phyloP scores from a whole-genome alignment of 2,888 invertebrate species.

The Oeneis ivallda region DNA sequence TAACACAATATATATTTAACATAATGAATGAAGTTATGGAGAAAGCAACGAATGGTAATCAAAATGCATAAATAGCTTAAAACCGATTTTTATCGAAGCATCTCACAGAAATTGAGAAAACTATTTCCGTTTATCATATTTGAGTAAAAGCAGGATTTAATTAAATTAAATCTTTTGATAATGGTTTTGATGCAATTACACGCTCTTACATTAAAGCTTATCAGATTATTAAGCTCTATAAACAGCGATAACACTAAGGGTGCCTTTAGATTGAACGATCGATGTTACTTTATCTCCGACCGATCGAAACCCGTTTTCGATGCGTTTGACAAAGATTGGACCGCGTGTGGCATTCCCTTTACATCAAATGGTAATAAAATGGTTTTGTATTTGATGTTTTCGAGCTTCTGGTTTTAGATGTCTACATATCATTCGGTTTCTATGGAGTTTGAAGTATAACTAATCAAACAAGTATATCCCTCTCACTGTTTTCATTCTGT shows the following conservation, averaged over 20 bases:
- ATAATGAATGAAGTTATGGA: neutral
- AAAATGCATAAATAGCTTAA: neutral
- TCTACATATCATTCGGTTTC: too few relatives aligned
- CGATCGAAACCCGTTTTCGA: slow-evolving; percentile 38
- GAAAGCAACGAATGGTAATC: neutral
- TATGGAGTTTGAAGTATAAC: neutral
- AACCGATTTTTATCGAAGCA: neutral
- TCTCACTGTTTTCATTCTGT: too few relatives aligned
- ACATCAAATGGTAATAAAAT: slow-evolving; percentile 24
- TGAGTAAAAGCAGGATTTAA: slow-evolving; percentile 11
- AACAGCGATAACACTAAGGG: slow-evolving; percentile 38
- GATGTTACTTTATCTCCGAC: slow-evolving; percentile 40
- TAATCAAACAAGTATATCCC: neutral
- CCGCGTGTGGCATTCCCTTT: slow-evolving; percentile 31
- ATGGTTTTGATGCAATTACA: slow-evolving; percentile 32
- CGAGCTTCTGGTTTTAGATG: slow-evolving; percentile 15
- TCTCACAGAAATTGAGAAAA: neutral
- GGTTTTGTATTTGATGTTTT: slow-evolving; percentile 20
- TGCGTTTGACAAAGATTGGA: slow-evolving; percentile 37
- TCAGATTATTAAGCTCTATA: slow-evolving; percentile 24
- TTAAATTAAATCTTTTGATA: slow-evolving; percentile 22
- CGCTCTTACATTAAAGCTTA: slow-evolving; percentile 22
- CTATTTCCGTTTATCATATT: slow-evolving; percentile 4
- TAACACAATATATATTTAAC: too few relatives aligned
- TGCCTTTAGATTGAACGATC: slow-evolving; percentile 37